A percentile compares a stretch with the other conserved stretches of the same genome.
These are phyloP conservation scores for Metacarcinus magister DNA, from an alignment of 2,888 invertebrate genomes.

Conservation along the genomic window DNA sequence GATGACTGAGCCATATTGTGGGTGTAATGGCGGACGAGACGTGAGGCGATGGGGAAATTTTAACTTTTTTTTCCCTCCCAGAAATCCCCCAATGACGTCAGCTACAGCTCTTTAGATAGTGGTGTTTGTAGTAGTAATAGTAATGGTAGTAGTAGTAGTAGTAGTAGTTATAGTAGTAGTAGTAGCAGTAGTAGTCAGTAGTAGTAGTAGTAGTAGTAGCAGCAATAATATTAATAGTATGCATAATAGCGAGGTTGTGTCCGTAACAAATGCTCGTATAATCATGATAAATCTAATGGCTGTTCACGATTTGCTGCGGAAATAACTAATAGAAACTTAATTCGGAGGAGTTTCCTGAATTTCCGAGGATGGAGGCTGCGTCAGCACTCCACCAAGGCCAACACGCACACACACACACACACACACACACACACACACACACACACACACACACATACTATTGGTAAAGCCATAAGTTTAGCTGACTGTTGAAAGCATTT, in stretches of 20 bases:
- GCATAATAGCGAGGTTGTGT: not conserved
- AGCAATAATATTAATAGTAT: not conserved
- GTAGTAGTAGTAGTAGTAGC: slow-evolving; percentile 26
- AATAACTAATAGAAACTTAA: slow-evolving; percentile 38
- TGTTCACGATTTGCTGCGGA: not conserved
- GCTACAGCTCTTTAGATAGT: not conserved
- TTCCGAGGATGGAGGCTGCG: not conserved
- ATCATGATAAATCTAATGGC: not conserved
- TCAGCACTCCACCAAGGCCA: not conserved
- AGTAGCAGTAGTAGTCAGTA: not conserved
- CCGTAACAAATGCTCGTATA: not conserved
- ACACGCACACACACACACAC: not conserved
- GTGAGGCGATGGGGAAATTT: not conserved
- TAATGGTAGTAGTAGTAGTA: not conserved
- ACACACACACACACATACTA: slow-evolving; percentile 30
- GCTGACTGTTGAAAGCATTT: not conserved
- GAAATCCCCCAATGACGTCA: not conserved
- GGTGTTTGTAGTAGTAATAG: not conserved
- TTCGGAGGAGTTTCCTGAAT: not conserved
- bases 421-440: slow-evolving; percentile 41
- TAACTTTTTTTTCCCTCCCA: not conserved
- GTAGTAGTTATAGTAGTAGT: not conserved
- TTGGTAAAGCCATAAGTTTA: slow-evolving; percentile 5
- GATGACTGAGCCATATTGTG: not conserved
- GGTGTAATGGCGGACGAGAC: not conserved